These are phyloP conservation scores for Tetramorium parvispinum DNA, from an alignment of 1,140 invertebrate species.

Conservation along the genomic window DNA sequence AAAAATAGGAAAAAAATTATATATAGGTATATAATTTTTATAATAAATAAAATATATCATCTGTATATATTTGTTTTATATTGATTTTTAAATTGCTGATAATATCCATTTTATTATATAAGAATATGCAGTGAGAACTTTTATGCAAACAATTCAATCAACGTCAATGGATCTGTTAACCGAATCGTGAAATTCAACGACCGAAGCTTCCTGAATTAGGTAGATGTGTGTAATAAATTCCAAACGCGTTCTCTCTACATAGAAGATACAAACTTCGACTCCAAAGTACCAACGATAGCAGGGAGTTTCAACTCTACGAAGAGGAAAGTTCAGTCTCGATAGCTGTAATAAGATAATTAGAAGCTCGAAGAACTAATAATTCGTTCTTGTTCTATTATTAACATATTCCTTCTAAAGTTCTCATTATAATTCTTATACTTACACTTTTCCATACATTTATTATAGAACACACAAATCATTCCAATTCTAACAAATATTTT, in stretches of 20 bases:
- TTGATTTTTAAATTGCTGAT: background rate
- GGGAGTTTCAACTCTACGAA: slow-evolving; percentile 54
- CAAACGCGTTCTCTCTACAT: slow-evolving; percentile 44
- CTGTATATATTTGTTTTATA: background rate
- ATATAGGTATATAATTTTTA: background rate
- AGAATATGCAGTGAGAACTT: background rate
- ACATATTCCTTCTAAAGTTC: slow-evolving; percentile 19
- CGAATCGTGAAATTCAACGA: slow-evolving; percentile 55
- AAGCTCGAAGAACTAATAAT: slow-evolving; percentile 41
- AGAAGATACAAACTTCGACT: slow-evolving; percentile 56
- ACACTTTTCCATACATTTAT: background rate
- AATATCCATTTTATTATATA: background rate
- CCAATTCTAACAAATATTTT: background rate
- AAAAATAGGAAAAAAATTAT: background rate
- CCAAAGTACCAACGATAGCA: slow-evolving; percentile 56
- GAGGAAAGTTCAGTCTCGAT: slow-evolving; percentile 56
- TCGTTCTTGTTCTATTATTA: slow-evolving; percentile 31
- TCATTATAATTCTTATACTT: slow-evolving; percentile 17
- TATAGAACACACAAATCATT: background rate
- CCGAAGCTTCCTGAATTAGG: slow-evolving; percentile 46
- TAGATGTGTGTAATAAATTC: slow-evolving; percentile 53
- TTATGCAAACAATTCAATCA: slow-evolving; percentile 21
- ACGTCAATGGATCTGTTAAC: background rate
- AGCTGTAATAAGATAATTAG: slow-evolving; percentile 61
- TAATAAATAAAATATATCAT: background rate